Conservation (phyloP, 2,888 invertebrate genomes). For the Caenorhabditis auriculariae region DNA sequence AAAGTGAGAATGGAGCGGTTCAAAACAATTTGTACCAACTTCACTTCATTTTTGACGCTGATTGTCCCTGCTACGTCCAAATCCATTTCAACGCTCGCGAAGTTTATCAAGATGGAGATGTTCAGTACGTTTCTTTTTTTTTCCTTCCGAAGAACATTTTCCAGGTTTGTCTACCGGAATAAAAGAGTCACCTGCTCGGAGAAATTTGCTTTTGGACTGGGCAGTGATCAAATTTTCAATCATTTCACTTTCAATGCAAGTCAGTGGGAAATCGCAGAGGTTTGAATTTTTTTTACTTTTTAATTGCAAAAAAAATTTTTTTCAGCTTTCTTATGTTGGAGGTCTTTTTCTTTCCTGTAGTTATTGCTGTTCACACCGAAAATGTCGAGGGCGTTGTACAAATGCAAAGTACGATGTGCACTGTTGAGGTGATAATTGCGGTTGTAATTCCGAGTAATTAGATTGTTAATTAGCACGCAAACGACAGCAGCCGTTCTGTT, state of each 20-base stretch:
- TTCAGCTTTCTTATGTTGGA: constrained; percentile 50
- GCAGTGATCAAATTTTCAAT: constrained; percentile 90
- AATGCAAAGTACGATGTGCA: constrained; percentile 58
- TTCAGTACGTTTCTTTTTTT: constrained; percentile 27
- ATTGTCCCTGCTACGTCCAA: constrained; percentile 88
- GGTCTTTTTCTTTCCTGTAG: constrained; percentile 55
- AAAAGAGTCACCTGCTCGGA: constrained; percentile 72
- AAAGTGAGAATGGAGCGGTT: constrained; percentile 22
- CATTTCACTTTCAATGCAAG: constrained; percentile 87
- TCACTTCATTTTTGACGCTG: constrained; percentile 95
- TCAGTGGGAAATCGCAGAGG: constrained; percentile 69
- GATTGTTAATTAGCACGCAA: constrained; percentile 26
- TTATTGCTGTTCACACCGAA: constrained; percentile 52
- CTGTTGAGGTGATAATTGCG: constrained; percentile 40
- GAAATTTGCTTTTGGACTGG: constrained; percentile 88
- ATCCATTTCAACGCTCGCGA: constrained; percentile 93
- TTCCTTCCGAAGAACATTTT: constrained; percentile 63
- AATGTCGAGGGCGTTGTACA: constrained; percentile 44
- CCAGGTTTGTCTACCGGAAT: constrained; percentile 64
- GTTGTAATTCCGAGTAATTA: not conserved
- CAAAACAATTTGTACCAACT: constrained; percentile 77
- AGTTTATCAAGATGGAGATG: constrained; percentile 70
- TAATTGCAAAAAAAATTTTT: not conserved
- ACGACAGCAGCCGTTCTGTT: constrained; percentile 49
- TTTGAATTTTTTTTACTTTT: constrained; percentile 1